Conservation (phyloP, 23 tunicate genomes). For the Styela clava region DNA sequence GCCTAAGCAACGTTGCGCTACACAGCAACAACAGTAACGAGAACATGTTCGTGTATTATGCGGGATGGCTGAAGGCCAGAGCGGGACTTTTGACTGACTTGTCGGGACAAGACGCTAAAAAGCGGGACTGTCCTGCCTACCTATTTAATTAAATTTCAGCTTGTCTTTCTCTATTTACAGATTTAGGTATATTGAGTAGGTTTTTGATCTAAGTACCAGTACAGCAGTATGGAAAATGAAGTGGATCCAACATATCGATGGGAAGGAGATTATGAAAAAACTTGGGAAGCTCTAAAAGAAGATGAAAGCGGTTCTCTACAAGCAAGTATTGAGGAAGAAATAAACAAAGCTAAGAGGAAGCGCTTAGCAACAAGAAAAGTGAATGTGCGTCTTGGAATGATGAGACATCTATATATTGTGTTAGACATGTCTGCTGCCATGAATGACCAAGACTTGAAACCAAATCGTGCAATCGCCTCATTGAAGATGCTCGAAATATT, state of each 20-base stretch:
- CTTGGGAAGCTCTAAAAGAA: conserved; percentile 96
- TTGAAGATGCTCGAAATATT: conserved; percentile 58
- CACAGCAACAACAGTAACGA: no score
- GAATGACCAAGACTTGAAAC: conserved; percentile 85
- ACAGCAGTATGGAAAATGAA: conserved; percentile 84
- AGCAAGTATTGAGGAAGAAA: conserved; percentile 56
- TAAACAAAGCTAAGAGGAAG: conserved; percentile 55
- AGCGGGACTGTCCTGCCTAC: no score
- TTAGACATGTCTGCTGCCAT: conserved; percentile 85
- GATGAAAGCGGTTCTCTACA: conserved; percentile 93
- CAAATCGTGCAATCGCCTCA: conserved; percentile 69
- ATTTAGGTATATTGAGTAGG: no score
- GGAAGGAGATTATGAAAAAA: conserved; percentile 97
- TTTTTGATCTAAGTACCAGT: no score
- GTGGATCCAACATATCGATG: conserved; percentile 78
- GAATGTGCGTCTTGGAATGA: conserved; percentile 85
- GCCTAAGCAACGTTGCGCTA: no score
- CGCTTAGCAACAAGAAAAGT: conserved; percentile 47
- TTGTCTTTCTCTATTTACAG: no score
- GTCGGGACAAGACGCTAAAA: no score
- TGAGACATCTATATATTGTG: conserved; percentile 75
- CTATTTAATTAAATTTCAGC: no score
- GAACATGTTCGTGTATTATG: no score
- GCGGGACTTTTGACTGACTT: no score
- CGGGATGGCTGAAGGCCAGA: no score